A percentile compares a stretch with the other conserved stretches of the same genome.
These are phyloP conservation scores for Polylopha cassiicola DNA, from an alignment of 2,888 invertebrate genomes.

Conservation along the genomic window DNA sequence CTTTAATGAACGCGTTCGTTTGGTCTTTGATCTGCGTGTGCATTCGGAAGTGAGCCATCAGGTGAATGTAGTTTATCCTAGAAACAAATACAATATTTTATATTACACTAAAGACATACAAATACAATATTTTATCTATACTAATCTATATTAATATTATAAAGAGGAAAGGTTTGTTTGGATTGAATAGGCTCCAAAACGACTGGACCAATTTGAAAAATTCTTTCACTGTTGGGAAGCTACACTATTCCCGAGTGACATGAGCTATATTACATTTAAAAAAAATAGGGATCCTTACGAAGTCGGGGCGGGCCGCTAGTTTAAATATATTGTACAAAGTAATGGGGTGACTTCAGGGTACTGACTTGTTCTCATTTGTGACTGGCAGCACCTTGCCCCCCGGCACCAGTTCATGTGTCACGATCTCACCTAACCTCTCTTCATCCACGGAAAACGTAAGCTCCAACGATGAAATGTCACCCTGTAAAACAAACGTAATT, in stretches of 20 bases:
- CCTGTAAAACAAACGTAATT: slow-evolving; percentile 53
- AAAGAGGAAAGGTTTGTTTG: too few relatives aligned
- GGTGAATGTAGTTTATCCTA: slow-evolving; percentile 97
- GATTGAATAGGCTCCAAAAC: too few relatives aligned
- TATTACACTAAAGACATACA: not conserved
- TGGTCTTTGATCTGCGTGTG: slow-evolving; percentile 98
- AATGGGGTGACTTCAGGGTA: slow-evolving; percentile 5
- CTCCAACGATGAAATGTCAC: slow-evolving; percentile 94
- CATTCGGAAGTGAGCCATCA: slow-evolving; percentile 99
- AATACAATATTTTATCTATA: slow-evolving; percentile 2
- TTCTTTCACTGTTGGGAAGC: too few relatives aligned
- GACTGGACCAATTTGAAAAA: too few relatives aligned
- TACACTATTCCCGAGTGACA: too few relatives aligned
- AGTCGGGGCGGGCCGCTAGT: not conserved
- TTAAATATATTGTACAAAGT: slow-evolving; percentile 2
- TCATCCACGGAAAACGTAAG: slow-evolving; percentile 98
- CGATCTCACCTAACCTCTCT: slow-evolving; percentile 94
- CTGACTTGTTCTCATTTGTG: slow-evolving; percentile 96
- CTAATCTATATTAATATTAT: too few relatives aligned
- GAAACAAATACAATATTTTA: slow-evolving; percentile 35
- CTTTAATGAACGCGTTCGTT: slow-evolving; percentile 96
- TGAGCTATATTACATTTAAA: too few relatives aligned
- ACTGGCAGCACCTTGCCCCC: slow-evolving; percentile 96
- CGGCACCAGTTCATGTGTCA: slow-evolving; percentile 96
- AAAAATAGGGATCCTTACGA: too few relatives aligned